Conservation (phyloP, 2,888 invertebrate species). For the Lissocephala sabroskyi region DNA sequence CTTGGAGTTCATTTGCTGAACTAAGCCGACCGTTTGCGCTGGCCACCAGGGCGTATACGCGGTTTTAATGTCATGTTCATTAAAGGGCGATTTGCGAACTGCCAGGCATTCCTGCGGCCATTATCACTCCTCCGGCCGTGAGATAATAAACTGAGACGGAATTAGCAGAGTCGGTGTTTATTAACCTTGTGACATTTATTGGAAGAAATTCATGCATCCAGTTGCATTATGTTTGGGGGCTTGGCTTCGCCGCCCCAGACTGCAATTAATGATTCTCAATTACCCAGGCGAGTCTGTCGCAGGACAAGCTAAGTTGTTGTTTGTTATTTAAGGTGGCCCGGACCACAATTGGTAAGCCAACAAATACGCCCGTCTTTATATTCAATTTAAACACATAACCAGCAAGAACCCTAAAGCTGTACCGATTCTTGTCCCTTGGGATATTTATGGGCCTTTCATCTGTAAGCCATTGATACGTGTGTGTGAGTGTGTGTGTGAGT, state of each 20-base stretch:
- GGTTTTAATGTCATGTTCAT: conserved; percentile 27
- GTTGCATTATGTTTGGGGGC: background rate
- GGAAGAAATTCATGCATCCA: background rate
- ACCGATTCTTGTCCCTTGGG: conserved; percentile 6
- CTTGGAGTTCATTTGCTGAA: conserved; percentile 29
- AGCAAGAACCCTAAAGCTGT: conserved; percentile 19
- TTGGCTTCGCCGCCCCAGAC: background rate
- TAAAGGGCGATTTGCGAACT: conserved; percentile 14
- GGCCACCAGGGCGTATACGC: conserved; percentile 26
- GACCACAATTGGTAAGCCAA: conserved; percentile 19
- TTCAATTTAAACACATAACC: conserved; percentile 48
- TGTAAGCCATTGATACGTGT: conserved; percentile 54
- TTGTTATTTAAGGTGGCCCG: background rate
- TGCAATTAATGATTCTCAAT: background rate
- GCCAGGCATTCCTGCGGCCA: too few species aligned
- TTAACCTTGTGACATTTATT: too few species aligned
- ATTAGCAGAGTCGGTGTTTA: too few species aligned
- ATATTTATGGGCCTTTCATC: conserved; percentile 9
- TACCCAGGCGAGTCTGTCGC: background rate
- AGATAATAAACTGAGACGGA: too few species aligned
- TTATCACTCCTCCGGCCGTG: too few species aligned
- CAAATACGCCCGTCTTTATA: conserved; percentile 32
- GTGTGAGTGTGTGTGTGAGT: conserved; percentile 10
- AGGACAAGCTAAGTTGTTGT: too few species aligned
- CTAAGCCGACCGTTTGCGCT: conserved; percentile 1